Evolutionary conservation across 2,888 invertebrate genomes (phyloP), one percentile per base, ranked within the genome.

Genomic region (Xestia rhomboidea): DNA sequence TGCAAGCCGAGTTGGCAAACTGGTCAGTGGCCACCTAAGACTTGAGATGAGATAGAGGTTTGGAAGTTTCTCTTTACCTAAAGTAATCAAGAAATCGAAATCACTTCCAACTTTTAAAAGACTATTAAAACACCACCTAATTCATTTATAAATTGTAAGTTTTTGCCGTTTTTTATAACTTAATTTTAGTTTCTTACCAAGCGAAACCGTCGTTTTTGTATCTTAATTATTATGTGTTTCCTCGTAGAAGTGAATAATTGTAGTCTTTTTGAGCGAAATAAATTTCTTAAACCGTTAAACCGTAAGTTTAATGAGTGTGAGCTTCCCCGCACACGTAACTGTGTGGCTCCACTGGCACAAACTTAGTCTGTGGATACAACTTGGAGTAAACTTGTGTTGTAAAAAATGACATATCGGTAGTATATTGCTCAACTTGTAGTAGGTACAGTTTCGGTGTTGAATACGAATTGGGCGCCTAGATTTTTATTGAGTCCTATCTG

Each of bases 271-370:
- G n/a, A n/a, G n/a, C n/a, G n/a, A n/a, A n/a, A n/a, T n/a, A n/a
- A n/a, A n/a, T n/a, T n/a, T n/a, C n/a, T n/a, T n/a, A n/a, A n/a
- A n/a, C n/a, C n/a, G n/a, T n/a, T n/a, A n/a, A n/a, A n/a, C n/a
- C n/a, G n/a, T n/a, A n/a, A n/a, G n/a, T 82, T 82, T 68, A 84
- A 82, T 84, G 84, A 76, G 60, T 74, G 67, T 27, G 60, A 64
- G 64, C 60, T 41, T 70, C 41, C 21, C 24, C 7, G 18, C 15
- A 54, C 60, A 68, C 60, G 68, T 69, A 63, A 49, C 34, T 38
- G 6, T 44, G n/a, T 21, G 57, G 57, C n/a, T 46, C 38, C 15
- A 68, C 68, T 27, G 6, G 41, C 6, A 21, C n/a, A n/a, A 78
- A 70, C 62, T 11, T 70, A 46, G 30, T 46, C 30, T 57, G 57